Conservation (phyloP, 2,888 invertebrate species). For the Xanthostigma xanthostigma region DNA sequence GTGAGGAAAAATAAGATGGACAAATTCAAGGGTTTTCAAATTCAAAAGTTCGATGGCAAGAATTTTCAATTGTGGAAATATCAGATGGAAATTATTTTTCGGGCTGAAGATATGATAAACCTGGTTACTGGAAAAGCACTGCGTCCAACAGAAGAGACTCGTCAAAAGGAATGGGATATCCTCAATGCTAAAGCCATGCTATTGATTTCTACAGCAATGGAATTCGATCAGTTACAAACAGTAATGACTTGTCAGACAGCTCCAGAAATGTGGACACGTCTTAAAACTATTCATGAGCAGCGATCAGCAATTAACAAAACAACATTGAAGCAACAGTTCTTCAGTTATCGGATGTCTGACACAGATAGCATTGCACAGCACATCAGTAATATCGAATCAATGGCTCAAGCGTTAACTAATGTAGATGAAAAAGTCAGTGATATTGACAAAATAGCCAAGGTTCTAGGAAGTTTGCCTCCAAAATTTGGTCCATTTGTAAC, state of each 20-base stretch:
- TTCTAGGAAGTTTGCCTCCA: constrained; percentile 2
- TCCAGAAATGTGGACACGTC: constrained; percentile 7
- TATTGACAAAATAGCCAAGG: constrained; percentile 9
- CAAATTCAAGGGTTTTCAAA: not conserved
- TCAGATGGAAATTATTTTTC: constrained; percentile 7
- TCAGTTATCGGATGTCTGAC: constrained; percentile 1
- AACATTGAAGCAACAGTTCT: constrained; percentile 9
- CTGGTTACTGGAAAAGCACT: not conserved
- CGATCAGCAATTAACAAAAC: constrained; percentile 9
- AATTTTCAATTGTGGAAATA: constrained; percentile 8
- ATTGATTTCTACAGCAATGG: constrained; percentile 7
- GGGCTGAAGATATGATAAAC: not conserved
- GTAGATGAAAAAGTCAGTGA: constrained; percentile 7
- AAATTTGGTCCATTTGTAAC: constrained; percentile 4
- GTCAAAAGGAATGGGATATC: constrained; percentile 2
- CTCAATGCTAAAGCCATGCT: constrained; percentile 6
- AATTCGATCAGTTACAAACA: constrained; percentile 5
- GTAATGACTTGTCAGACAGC: constrained; percentile 5
- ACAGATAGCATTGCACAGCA: constrained; percentile 10
- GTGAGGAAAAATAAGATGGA: not conserved
- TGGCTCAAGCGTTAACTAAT: constrained; percentile 7
- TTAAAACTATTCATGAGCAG: constrained; percentile 10
- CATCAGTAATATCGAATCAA: constrained; percentile 9
- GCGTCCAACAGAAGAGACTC: too few relatives aligned
- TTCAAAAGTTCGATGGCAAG: constrained; percentile 5